Evolutionary conservation across 2,113 vertebrate genomes (phyloP), one percentile per base, ranked within the genome.

Genomic region (Dolichallabes microphthalmus): DNA sequence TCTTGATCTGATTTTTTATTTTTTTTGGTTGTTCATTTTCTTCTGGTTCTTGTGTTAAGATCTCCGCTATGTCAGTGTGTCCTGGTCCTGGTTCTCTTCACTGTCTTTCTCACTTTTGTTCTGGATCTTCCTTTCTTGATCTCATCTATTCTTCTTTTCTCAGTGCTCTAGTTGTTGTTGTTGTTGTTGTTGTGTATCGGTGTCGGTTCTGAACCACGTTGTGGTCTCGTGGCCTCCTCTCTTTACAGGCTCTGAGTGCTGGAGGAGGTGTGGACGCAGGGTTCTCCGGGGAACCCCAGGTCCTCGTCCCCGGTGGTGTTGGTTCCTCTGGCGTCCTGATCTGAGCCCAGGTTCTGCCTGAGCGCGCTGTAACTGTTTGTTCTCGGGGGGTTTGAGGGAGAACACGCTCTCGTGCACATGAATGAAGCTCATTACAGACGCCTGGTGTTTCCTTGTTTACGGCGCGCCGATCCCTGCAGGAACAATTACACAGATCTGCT

Each of bases 401-500:
- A 74, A 71, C n/a, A 55, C 27, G 27, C n/a, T 86, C 60, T 55
- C 15, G 14, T 84, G 52, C 77, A 58, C 85, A 86, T 27, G 66
- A 86, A 82, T 45, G 69, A 52, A 57, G 30, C 78, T 69, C 61
- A 61, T 88, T 77, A 84, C 69, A 58, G 79, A n/a, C 61, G 20
- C 60, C 66, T 30, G 25, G n/a, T 77, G 74, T 50, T 32, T 71
- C 17, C 76, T 63, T 86, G 87, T 88, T 88, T 88, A 85, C 82
- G 84, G 78, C 39, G 30, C 30, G 50, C 32, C 22, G 50, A 82
- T 86, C 82, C 82, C 87, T 82, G 77, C 58, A 6, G 63, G 87
- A 88, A 58, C 71, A 63, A 84, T 88, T 88, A 88, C 63, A 60
- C n/a, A 7, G 77, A 85, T 88, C 85, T 84, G 82, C 85, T 69